These are phyloP conservation scores for Drosophila gaucha DNA, from an alignment of 2,888 invertebrate genomes.

Conservation along the genomic window DNA sequence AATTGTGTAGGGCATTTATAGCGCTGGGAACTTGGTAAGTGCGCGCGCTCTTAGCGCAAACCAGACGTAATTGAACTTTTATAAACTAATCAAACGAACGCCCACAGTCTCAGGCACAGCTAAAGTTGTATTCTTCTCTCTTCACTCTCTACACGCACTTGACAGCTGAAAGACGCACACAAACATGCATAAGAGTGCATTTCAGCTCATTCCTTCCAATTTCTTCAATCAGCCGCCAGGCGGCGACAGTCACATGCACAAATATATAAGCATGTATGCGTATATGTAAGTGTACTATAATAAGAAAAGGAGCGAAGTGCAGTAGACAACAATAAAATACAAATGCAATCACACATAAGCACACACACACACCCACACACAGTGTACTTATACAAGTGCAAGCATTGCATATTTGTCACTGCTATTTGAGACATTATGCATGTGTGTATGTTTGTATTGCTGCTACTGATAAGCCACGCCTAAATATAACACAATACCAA, in stretches of 20 bases:
- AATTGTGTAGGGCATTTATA: conserved; percentile 65
- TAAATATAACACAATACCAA: conserved; percentile 42
- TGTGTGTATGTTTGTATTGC: conserved; percentile 9
- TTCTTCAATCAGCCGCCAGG: conserved; percentile 67
- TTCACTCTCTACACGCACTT: conserved; percentile 35
- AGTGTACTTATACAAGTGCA: conserved; percentile 25
- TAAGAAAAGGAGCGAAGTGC: conserved; percentile 49
- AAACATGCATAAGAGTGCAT: conserved; percentile 30
- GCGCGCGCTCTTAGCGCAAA: conserved; percentile 54
- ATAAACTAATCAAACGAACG: conserved; percentile 74
- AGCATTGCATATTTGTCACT: conserved; percentile 52
- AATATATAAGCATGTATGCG: conserved; percentile 1
- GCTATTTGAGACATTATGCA: conserved; percentile 39
- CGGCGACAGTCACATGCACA: conserved; percentile 41
- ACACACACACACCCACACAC: not conserved
- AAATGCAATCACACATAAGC: conserved; percentile 7
- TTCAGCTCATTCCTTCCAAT: conserved; percentile 60
- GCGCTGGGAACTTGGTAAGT: conserved; percentile 58
- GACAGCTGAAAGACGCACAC: conserved; percentile 45
- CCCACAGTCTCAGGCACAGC: conserved; percentile 31
- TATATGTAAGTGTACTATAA: conserved; percentile 13
- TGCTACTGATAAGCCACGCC: conserved; percentile 52
- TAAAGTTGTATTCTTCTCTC: conserved; percentile 3
- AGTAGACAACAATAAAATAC: conserved; percentile 32
- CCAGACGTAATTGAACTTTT: conserved; percentile 75